phyloP scores from a whole-genome alignment of 2,113 vertebrate species.

The Mastomys coucha region DNA sequence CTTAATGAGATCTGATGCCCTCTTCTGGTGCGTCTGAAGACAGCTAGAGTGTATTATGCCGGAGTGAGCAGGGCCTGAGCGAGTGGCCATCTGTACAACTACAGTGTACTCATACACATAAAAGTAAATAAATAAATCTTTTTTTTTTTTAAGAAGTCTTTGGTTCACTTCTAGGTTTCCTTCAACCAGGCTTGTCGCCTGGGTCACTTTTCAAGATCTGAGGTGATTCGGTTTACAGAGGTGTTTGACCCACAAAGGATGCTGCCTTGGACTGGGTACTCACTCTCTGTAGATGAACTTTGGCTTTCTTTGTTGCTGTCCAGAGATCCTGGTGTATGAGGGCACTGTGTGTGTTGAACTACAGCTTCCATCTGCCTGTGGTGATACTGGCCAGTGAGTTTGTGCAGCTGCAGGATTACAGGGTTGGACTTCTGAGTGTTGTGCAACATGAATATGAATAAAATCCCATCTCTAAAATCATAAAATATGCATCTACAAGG shows the following conservation, averaged over 20 bases:
- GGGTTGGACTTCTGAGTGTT: slow-evolving; percentile 10
- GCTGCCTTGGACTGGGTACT: neutral
- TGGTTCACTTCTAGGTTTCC: neutral
- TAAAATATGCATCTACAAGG: neutral
- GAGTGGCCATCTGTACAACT: no score
- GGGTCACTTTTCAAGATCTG: neutral
- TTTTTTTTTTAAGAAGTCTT: neutral
- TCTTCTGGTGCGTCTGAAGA: no score
- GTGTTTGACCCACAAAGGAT: neutral
- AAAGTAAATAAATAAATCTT: no score
- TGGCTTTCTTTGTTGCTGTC: neutral
- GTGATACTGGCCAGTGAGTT: neutral
- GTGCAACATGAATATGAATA: neutral
- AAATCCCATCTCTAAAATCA: neutral
- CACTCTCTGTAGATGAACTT: rapidly evolving
- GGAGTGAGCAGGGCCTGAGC: no score
- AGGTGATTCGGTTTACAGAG: neutral
- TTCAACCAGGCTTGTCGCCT: neutral
- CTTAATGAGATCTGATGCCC: no score
- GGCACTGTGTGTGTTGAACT: neutral
- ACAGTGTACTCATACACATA: no score
- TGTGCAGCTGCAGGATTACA: neutral
- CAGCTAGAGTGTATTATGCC: no score
- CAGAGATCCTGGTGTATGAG: neutral
- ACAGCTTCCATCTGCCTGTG: neutral